phyloP scores from a whole-genome alignment of 2,888 invertebrate genomes.

The Dioctria rufipes region DNA sequence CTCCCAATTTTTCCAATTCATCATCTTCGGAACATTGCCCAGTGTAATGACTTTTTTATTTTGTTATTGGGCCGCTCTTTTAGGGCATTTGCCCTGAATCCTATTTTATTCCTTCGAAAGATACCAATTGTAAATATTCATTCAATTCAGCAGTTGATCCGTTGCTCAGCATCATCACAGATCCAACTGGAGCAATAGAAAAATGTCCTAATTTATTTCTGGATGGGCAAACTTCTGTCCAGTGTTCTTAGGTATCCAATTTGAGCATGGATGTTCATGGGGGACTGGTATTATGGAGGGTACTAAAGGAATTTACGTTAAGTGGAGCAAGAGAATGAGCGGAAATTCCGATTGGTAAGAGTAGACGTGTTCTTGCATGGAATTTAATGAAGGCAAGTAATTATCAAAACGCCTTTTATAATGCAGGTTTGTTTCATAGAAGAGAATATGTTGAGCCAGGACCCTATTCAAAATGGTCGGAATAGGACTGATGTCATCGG shows the following conservation, averaged over 20 bases:
- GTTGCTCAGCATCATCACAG: background rate
- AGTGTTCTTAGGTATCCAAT: background rate
- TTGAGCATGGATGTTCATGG: slow-evolving; percentile 1
- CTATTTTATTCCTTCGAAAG: slow-evolving; percentile 7
- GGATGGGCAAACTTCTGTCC: background rate
- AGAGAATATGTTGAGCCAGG: background rate
- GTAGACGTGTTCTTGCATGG: slow-evolving; percentile 37
- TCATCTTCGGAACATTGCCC: slow-evolving; percentile 45
- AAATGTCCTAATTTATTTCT: slow-evolving; percentile 8
- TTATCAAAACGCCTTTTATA: slow-evolving; percentile 26
- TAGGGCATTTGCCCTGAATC: background rate
- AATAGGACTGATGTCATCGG: background rate
- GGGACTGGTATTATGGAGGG: slow-evolving; percentile 19
- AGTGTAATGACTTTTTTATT: slow-evolving; percentile 40
- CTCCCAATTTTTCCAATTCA: slow-evolving; percentile 34
- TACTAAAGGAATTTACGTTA: slow-evolving; percentile 28
- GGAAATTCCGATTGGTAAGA: slow-evolving; percentile 13
- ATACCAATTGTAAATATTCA: slow-evolving; percentile 32
- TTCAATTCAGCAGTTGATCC: slow-evolving; percentile 33
- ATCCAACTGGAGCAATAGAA: background rate
- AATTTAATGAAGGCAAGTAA: slow-evolving; percentile 41
- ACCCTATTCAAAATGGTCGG: background rate
- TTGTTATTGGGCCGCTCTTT: slow-evolving; percentile 3
- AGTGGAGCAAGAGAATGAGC: slow-evolving; percentile 19
- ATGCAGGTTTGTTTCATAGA: background rate